Base-by-base conservation (phyloP, 2,888 invertebrate genomes). In the Neoaliturus tenellus region DNA sequence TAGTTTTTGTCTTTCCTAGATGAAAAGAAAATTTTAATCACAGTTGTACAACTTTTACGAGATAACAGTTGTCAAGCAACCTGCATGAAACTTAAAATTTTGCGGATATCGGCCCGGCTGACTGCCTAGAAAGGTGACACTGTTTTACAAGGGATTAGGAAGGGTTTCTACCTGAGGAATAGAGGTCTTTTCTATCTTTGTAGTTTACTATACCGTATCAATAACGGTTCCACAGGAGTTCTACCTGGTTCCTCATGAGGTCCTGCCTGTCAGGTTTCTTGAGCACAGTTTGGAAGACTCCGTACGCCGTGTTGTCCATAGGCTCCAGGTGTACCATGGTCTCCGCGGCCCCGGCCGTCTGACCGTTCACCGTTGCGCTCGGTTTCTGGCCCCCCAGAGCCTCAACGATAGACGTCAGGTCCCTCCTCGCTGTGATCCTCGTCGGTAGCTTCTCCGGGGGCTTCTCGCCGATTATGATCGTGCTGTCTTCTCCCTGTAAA, bases 261-360 rank as follows among this genome's bases (percentile, higher is more conserved):
- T 92, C 91, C 6, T 85, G 84, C 25, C 84, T 83, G 55, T 91
- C 91, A 86, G 84, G 90, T 89, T 86, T 89, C 88, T 83, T 88
- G 83, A 86, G 87, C 88, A 94, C 88, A 84, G 93, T 95, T 90
- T 95, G 95, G 89, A 94, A 95, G 0, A 95, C 93, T 33, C 94
- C 95, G 48, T 92, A 92, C 69, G 91, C 90, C 87, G 92, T 93
- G 48, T 92, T 92, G 10, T 93, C 92, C 85, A 95, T 93, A 83
- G 91, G 90, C 88, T 94, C 92, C 55, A 94, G 89, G 35, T 90
- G 92, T 0, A 85, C 73, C 6, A 80, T 83, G 41, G 75, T 71
- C n/a, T 81, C 48, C 48, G 51, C 20, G 20, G 20, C 51, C 1
- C 51, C 20, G 23, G 62, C 23, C 20, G 8, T 17, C 0, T 17